phyloP scores from a whole-genome alignment of 2,888 invertebrate species.

The Protophormia terraenovae region DNA sequence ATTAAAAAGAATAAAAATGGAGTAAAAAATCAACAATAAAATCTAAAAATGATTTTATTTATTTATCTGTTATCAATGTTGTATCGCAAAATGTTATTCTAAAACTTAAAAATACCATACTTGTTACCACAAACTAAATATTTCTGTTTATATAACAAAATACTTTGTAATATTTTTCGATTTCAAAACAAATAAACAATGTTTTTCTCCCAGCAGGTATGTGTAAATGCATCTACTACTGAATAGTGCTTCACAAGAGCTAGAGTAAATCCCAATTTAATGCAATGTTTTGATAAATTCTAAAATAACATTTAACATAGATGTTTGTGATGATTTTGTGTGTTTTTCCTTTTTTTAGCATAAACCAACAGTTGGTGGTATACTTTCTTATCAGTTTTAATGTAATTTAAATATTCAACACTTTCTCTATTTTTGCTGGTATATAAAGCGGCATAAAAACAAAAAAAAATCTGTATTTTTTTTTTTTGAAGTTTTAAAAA shows the following conservation, averaged over 20 bases:
- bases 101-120: too few species aligned
- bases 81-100: too few species aligned
- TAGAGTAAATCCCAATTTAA: neutral
- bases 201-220: neutral
- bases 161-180: neutral
- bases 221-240: neutral
- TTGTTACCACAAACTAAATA: neutral
- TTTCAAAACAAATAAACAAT: neutral
- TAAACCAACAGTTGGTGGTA: neutral
- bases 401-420: constrained; percentile 26
- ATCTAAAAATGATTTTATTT: too few species aligned
- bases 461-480: neutral
- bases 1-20: too few species aligned
- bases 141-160: neutral
- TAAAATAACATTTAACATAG: neutral
- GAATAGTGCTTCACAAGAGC: neutral
- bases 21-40: too few species aligned
- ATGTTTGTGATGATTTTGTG: too few species aligned
- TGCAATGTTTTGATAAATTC: neutral
- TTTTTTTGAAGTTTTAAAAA: constrained; percentile 28
- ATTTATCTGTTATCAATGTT: too few species aligned
- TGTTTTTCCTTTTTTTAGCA: neutral
- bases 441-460: neutral
- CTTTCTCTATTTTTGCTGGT: neutral
- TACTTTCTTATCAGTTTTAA: constrained; percentile 20